Percentiles rank a stretch among this genome's conserved stretches.
phyloP scores from a whole-genome alignment of 2,888 invertebrate species.

The Epirrita christyi region DNA sequence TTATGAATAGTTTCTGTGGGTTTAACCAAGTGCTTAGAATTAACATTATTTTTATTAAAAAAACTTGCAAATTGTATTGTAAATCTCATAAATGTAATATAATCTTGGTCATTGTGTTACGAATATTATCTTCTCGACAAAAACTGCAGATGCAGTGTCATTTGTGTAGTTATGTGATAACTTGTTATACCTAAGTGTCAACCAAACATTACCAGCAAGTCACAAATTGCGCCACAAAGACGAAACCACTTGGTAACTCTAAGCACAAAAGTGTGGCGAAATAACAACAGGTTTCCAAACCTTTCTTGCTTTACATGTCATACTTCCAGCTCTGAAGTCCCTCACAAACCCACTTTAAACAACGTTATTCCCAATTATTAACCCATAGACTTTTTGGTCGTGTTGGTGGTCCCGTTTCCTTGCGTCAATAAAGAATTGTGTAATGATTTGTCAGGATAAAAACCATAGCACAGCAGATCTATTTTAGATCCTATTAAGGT shows the following conservation, averaged over 20 bases:
- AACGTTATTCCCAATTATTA: no score
- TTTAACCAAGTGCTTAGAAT: no score
- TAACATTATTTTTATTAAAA: no score
- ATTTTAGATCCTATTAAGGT: slow-evolving; percentile 14
- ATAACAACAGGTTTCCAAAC: slow-evolving; percentile 51
- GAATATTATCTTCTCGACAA: background rate
- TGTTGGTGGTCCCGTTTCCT: slow-evolving; percentile 59
- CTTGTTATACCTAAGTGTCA: slow-evolving; percentile 3
- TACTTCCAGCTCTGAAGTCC: slow-evolving; percentile 26
- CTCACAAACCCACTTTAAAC: background rate
- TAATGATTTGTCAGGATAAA: slow-evolving; percentile 58
- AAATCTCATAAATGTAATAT: background rate
- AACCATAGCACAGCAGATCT: slow-evolving; percentile 30
- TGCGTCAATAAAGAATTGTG: slow-evolving; percentile 58
- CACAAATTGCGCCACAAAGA: slow-evolving; percentile 50
- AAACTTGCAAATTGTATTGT: background rate
- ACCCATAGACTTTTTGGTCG: no score
- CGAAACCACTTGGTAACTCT: slow-evolving; percentile 43
- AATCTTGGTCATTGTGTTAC: background rate
- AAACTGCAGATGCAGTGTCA: slow-evolving; percentile 1
- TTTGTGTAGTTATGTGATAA: slow-evolving; percentile 12
- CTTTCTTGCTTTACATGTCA: slow-evolving; percentile 43
- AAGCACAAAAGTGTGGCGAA: slow-evolving; percentile 54
- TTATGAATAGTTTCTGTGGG: no score
- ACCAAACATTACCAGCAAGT: slow-evolving; percentile 10